Evolutionary conservation across 2,113 vertebrate genomes (phyloP).

Genomic region (Scatophagus argus): DNA sequence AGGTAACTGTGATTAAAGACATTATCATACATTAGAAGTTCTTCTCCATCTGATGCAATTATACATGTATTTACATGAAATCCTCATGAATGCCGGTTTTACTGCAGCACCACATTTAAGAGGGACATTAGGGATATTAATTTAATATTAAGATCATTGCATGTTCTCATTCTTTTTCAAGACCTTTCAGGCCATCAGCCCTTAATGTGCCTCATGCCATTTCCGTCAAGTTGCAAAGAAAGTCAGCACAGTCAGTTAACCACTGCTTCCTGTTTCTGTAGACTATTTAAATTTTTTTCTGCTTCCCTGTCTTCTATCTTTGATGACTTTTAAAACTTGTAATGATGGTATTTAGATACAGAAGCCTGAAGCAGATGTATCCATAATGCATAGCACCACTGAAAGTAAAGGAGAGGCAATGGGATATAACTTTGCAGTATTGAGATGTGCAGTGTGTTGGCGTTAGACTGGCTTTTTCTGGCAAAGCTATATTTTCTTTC

Average conservation of each 20-base stretch:
- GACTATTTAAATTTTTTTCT: neutral
- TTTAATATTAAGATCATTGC: neutral
- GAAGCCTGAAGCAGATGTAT: constrained; percentile 16
- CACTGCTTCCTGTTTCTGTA: constrained; percentile 23
- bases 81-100: neutral
- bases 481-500: constrained; percentile 9
- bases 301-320: neutral
- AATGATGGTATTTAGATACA: neutral
- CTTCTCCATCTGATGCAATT: constrained; percentile 3
- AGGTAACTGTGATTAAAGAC: constrained; percentile 1
- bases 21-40: neutral
- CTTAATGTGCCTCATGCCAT: too few species aligned
- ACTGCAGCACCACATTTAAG: neutral
- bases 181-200: neutral
- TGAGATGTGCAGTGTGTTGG: constrained; percentile 6
- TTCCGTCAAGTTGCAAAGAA: neutral
- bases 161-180: neutral
- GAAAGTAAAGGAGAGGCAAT: constrained; percentile 2
- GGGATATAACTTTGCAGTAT: neutral
- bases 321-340: constrained; percentile 26
- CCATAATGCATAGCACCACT: neutral
- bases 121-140: neutral
- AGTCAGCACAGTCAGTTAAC: neutral
- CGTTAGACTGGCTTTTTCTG: constrained; percentile 25
- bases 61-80: neutral